A percentile compares a stretch with the other conserved stretches of the same genome.
Evolutionary conservation across 2,113 vertebrate genomes (phyloP).

Genomic region (Carassius auratus): DNA sequence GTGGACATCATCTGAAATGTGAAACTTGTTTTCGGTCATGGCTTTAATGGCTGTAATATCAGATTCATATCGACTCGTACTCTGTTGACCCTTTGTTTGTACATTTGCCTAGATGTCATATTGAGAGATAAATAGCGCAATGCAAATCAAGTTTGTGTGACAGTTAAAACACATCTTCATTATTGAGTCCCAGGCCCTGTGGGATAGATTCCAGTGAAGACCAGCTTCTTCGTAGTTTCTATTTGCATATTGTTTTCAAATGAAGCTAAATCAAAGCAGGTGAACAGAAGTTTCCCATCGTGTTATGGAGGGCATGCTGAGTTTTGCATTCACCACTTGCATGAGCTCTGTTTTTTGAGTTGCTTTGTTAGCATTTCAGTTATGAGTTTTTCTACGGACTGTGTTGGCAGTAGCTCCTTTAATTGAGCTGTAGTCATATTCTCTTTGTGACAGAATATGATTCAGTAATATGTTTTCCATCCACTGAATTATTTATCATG

Average conservation of each 20-base stretch:
- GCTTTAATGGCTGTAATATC: conserved; percentile 21
- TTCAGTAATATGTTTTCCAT: conserved; percentile 5
- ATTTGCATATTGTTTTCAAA: conserved; percentile 37
- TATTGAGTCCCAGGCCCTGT: neutral
- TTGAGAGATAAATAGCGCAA: neutral
- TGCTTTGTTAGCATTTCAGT: neutral
- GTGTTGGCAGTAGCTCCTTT: too few species aligned
- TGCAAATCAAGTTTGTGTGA: conserved; percentile 15
- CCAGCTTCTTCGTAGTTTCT: neutral
- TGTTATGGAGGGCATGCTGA: neutral
- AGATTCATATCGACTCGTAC: conserved; percentile 16
- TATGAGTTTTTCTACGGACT: neutral
- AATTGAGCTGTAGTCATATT: neutral
- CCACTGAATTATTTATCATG: conserved; percentile 34
- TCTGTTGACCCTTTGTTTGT: conserved; percentile 16
- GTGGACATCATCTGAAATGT: neutral
- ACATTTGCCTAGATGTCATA: neutral
- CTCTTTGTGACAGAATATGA: conserved; percentile 3
- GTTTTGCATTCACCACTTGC: neutral
- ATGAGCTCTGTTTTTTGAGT: neutral
- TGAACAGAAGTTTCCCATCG: neutral
- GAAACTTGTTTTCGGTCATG: neutral
- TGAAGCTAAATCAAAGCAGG: neutral
- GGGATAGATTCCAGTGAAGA: neutral
- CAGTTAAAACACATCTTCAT: neutral